Evolutionary conservation across 2,113 vertebrate genomes (phyloP).

Genomic region (Desmodus rotundus): DNA sequence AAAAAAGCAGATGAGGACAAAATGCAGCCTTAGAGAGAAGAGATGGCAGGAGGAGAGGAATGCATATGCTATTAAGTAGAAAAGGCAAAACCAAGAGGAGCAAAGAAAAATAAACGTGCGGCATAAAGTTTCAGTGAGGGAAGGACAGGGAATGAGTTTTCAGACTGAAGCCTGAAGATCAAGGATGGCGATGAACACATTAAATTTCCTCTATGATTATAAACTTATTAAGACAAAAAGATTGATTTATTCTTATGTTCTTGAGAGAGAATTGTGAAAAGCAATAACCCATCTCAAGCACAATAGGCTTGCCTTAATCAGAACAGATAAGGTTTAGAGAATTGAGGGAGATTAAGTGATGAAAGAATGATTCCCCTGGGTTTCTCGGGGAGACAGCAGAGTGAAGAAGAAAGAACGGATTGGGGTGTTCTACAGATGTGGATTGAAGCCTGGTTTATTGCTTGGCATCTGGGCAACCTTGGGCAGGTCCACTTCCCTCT

Average conservation of each 20-base stretch:
- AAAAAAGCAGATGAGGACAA: background rate
- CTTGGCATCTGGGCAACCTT: background rate
- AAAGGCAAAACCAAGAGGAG: background rate
- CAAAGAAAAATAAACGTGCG: background rate
- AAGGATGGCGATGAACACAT: slow-evolving; percentile 31
- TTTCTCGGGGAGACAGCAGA: background rate
- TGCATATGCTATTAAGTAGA: background rate
- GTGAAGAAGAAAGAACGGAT: background rate
- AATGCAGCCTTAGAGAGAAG: background rate
- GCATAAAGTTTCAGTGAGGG: background rate
- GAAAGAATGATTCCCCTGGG: slow-evolving; percentile 65
- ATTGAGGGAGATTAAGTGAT: slow-evolving; percentile 72
- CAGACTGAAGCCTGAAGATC: slow-evolving; percentile 51
- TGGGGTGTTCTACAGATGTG: background rate
- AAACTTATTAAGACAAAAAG: slow-evolving; percentile 69
- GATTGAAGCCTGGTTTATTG: background rate
- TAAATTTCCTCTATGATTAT: slow-evolving; percentile 74
- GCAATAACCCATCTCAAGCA: slow-evolving; percentile 73
- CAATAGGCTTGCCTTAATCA: slow-evolving; percentile 68
- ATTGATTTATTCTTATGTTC: slow-evolving; percentile 75
- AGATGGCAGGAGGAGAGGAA: background rate
- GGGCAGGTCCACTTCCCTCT: background rate
- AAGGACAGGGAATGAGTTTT: background rate
- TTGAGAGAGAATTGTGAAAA: slow-evolving; percentile 78
- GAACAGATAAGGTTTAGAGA: slow-evolving; percentile 74